A percentile compares a stretch with the other conserved stretches of the same genome.
These are phyloP conservation scores for Eonycteris spelaea DNA, from an alignment of 2,113 vertebrate genomes.

Conservation along the genomic window DNA sequence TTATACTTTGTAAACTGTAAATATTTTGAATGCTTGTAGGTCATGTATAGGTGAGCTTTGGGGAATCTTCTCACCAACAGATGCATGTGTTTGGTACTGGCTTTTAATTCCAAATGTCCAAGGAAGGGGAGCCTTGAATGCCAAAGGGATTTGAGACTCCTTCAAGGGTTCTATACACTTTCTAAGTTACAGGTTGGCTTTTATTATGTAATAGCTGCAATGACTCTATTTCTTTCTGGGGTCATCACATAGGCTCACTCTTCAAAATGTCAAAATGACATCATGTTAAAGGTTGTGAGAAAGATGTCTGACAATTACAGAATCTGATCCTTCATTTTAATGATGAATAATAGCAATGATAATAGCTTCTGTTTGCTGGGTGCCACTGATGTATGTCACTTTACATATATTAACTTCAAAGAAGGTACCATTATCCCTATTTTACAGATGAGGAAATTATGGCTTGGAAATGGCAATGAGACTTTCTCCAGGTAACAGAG, in stretches of 20 bases:
- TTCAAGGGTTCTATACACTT: neutral
- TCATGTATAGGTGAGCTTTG: neutral
- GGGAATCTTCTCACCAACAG: neutral
- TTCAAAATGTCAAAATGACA: neutral
- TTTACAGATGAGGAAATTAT: neutral
- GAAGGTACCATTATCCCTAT: neutral
- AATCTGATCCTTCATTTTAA: neutral
- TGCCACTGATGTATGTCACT: too few species aligned
- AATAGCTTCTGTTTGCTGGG: neutral
- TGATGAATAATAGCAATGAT: neutral
- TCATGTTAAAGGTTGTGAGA: neutral
- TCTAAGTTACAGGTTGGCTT: neutral
- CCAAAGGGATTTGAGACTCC: neutral
- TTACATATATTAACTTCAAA: neutral
- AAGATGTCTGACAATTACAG: neutral
- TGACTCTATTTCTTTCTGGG: neutral
- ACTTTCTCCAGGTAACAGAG: neutral
- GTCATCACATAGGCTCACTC: neutral
- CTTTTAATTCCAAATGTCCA: neutral
- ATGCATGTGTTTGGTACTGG: neutral
- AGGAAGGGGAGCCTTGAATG: too few species aligned
- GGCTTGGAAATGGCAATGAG: neutral
- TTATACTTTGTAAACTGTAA: neutral
- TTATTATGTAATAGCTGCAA: fast-evolving
- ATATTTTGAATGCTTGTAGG: neutral